phyloP scores from a whole-genome alignment of 2,888 invertebrate genomes.

The Orthosia cruda region DNA sequence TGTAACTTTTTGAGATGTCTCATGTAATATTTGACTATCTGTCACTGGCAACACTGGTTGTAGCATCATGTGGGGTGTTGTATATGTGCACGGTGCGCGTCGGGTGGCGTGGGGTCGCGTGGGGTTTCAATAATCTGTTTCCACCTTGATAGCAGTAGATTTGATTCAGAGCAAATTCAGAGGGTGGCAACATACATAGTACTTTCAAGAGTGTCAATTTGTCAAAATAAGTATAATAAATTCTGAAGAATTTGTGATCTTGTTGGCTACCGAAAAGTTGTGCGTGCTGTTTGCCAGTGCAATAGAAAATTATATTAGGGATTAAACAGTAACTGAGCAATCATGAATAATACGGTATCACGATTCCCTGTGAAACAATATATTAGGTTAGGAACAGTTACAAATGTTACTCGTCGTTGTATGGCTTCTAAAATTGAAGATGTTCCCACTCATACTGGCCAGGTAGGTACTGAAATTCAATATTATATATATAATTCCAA shows the following conservation, averaged over 20 bases:
- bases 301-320: not conserved
- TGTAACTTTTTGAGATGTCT: too few relatives aligned
- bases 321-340: constrained; percentile 14
- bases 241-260: not conserved
- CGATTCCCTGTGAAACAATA: constrained; percentile 64
- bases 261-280: not conserved
- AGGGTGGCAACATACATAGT: not conserved
- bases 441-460: constrained; percentile 84
- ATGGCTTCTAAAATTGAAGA: constrained; percentile 80
- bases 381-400: constrained; percentile 58
- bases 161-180: too few relatives aligned
- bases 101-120: too few relatives aligned
- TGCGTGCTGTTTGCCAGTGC: not conserved
- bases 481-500: not conserved
- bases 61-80: too few relatives aligned
- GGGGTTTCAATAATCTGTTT: too few relatives aligned
- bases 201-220: not conserved
- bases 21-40: too few relatives aligned
- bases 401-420: constrained; percentile 71
- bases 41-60: too few relatives aligned
- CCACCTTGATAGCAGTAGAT: too few relatives aligned
- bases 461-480: constrained; percentile 80
- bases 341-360: constrained; percentile 69
- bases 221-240: not conserved
- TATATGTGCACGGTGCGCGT: too few relatives aligned